Evolutionary conservation across 2,888 invertebrate genomes (phyloP), one percentile per base, ranked within the genome.

Genomic region (Napeogenes sylphis): DNA sequence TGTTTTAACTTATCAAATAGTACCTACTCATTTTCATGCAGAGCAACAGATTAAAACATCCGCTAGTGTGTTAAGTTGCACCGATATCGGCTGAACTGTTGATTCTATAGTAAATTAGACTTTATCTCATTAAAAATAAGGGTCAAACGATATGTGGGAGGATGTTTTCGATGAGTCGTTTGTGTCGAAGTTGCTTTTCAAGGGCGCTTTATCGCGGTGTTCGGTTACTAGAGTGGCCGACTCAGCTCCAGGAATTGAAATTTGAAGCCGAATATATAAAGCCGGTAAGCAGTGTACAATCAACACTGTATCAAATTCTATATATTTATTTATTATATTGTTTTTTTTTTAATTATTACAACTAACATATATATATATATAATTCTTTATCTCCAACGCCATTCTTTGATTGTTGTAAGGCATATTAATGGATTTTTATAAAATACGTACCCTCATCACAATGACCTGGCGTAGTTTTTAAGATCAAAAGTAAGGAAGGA

Each of bases 181-280:
- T 61, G 46, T 68, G 64, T 65, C 69, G 70, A 73, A 70, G 72
- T 72, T 78, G 51, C 10, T 76, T 73, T 78, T 80, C 85, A 85
- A 84, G 85, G 84, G 75, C 77, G 69, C 68, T 76, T 84, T 86
- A 86, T 86, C 84, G 80, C 68, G 74, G 83, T 80, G 73, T 87
- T 76, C 68, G 77, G 83, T 88, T 87, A 82, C 86, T 75, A 85
- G 78, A 85, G 80, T 73, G 75, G 80, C 83, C 83, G 85, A 78
- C 80, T 76, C 76, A 77, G 76, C 75, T 71, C 73, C 72, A 71
- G 76, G 76, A 76, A 75, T 75, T 69, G 72, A 69, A 72, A 75
- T 71, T 65, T 70, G 75, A 69, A 66, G 72, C 72, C 70, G 62
- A 60, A 62, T 65, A 67, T 64, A 65, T 64, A 56, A 57, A 54